These are phyloP conservation scores for Tragelaphus scriptus DNA, from an alignment of 2,113 vertebrate species.

Conservation along the genomic window DNA sequence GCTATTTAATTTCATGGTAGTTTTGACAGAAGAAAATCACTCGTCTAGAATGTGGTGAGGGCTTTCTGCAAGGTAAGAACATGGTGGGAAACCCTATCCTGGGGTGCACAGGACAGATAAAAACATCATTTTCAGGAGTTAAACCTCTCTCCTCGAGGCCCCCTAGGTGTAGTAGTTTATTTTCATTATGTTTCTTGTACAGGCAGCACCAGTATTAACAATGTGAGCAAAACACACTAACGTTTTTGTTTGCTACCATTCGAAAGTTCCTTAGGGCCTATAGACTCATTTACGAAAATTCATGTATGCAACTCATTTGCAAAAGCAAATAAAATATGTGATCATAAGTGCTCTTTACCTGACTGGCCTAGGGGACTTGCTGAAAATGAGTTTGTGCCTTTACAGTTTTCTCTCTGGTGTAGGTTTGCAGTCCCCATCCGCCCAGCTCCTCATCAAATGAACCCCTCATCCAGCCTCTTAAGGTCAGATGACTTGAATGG, in stretches of 20 bases:
- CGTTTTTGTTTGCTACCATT: slow-evolving; percentile 44
- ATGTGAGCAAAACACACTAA: slow-evolving; percentile 50
- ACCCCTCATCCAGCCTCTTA: fast-evolving
- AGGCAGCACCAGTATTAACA: slow-evolving; percentile 56
- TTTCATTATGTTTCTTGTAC: slow-evolving; percentile 62
- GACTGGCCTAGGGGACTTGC: slow-evolving; percentile 36
- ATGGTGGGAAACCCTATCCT: slow-evolving; percentile 2
- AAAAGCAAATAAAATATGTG: slow-evolving; percentile 73
- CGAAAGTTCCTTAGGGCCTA: slow-evolving; percentile 67
- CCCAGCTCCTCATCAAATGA: neutral
- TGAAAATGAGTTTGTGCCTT: neutral
- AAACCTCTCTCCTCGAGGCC: slow-evolving; percentile 39
- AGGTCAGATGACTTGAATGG: neutral
- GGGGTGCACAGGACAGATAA: slow-evolving; percentile 35
- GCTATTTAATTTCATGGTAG: neutral
- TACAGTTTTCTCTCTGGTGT: neutral
- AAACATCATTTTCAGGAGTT: slow-evolving; percentile 56
- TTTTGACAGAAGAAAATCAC: slow-evolving; percentile 34
- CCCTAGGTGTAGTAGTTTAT: slow-evolving; percentile 44
- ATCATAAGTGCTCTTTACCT: slow-evolving; percentile 61
- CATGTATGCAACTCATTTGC: slow-evolving; percentile 64
- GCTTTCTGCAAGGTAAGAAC: slow-evolving; percentile 18
- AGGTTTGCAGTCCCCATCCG: neutral
- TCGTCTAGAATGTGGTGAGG: slow-evolving; percentile 4
- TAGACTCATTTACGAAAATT: slow-evolving; percentile 70